phyloP scores from a whole-genome alignment of 2,113 vertebrate species.

The Suricata suricatta region DNA sequence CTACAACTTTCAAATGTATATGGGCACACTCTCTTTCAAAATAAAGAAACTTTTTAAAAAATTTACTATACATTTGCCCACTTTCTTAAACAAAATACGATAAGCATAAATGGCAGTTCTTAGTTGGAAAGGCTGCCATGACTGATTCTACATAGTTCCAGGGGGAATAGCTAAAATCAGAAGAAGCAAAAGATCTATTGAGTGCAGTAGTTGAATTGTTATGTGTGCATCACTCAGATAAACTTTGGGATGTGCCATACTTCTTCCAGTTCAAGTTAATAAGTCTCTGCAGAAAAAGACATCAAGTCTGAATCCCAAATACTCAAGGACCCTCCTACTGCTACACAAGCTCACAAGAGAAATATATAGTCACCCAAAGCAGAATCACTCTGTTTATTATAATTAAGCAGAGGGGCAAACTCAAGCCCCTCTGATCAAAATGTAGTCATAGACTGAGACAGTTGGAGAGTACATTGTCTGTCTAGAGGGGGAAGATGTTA shows the following conservation, averaged over 20 bases:
- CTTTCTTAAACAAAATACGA: slow-evolving; percentile 9
- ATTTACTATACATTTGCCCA: neutral
- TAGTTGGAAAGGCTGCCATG: neutral
- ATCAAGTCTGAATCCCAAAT: neutral
- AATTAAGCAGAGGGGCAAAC: neutral
- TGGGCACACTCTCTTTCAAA: no score
- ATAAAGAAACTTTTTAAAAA: neutral
- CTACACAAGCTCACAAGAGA: neutral
- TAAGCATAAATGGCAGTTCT: neutral
- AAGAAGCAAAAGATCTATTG: neutral
- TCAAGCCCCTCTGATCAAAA: neutral
- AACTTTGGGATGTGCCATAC: neutral
- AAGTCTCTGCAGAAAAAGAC: neutral
- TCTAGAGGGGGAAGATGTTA: neutral
- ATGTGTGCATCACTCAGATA: neutral
- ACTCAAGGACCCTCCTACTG: neutral
- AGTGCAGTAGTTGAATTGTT: neutral
- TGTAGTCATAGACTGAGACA: neutral
- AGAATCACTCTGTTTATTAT: neutral
- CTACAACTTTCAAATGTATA: no score
- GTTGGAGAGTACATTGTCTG: rapidly evolving
- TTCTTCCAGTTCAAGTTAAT: neutral
- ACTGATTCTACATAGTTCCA: neutral
- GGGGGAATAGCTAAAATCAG: neutral
- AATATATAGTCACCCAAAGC: neutral